Base-by-base conservation (phyloP, 2,113 vertebrate species). In the Patagioenas fasciata region DNA sequence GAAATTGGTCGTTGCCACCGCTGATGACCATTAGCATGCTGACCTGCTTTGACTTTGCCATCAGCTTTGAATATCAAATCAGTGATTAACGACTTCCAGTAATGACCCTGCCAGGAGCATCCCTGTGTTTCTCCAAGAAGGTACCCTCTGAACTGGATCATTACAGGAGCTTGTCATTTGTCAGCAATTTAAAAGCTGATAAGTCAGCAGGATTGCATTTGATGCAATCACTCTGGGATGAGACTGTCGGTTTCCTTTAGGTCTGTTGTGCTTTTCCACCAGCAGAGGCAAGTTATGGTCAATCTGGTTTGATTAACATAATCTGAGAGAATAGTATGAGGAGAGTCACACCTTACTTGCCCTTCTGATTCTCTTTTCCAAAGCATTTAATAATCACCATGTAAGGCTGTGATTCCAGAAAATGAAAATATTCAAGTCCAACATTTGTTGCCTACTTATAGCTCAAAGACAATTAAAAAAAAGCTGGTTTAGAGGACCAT, bases 11-110 rank as follows among this genome's bases (percentile, higher is more conserved):
- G 7, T 96, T 93, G 94, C 93, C 95, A 95, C 92, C 4, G 10
- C 84, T 93, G 91, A 96, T 92, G 91, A 85, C 95, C 88, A 97
- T 97, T 97, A 97, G 94, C 74, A 84, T 84, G 74, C 96, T 96
- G 96, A 96, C 96, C 96, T 73, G 82, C 91, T 96, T 91, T 96
- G 96, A 96, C 96, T 97, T 87, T 4, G 0, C 83, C 94, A 96
- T 94, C 96, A 93, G 92, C 95, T 92, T 95, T 93, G 95, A 96
- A 96, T 96, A 96, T 94, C 95, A 96, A 96, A 96, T 96, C 94
- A 50, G 92, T 96, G 96, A 97, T 97, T 96, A 96, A 96, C 11
- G 66, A 89, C 94, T 87, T 40, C 92, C 84, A 91, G 89, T 92
- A 92, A 95, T 65, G 89, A 96, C 88, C 92, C 95, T 89, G 91